Conservation (phyloP, 2,113 vertebrate genomes). For the Saccopteryx bilineata region DNA sequence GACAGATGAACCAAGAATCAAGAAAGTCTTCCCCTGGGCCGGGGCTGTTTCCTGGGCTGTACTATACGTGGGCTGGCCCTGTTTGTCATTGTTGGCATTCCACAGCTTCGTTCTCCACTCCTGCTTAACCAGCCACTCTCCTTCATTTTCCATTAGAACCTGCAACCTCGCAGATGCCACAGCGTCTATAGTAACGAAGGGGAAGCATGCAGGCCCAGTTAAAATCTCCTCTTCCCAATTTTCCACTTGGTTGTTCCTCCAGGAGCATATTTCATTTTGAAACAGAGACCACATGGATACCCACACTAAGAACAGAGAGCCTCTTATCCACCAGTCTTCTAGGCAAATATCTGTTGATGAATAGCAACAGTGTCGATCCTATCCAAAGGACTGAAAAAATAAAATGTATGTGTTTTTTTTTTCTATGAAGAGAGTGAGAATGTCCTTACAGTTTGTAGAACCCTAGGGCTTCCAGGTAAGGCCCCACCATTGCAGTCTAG, state of each 20-base stretch:
- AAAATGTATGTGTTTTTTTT: neutral
- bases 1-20: neutral
- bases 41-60: neutral
- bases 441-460: neutral
- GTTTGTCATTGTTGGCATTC: neutral
- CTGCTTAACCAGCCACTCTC: neutral
- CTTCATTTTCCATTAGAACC: neutral
- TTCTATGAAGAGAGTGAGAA: slow-evolving; percentile 27
- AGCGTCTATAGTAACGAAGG: neutral
- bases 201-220: neutral
- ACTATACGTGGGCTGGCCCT: neutral
- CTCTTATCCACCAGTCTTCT: slow-evolving; percentile 27
- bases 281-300: neutral
- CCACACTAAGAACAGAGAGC: slow-evolving; percentile 21
- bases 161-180: neutral
- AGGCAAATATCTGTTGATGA: slow-evolving; percentile 36
- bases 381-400: neutral
- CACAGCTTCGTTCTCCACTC: neutral
- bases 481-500: neutral
- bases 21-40: neutral
- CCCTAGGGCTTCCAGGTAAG: neutral
- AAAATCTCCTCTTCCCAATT: slow-evolving; percentile 31
- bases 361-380: neutral
- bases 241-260: neutral
- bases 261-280: slow-evolving; percentile 2